Evolutionary conservation across 2,113 vertebrate genomes (phyloP).

Genomic region (human): GRCh38 chrX:48976501-48977000

Average conservation of each 20-base stretch:
- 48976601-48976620: neutral
- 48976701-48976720: neutral
- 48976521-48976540: neutral
- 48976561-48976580: neutral
- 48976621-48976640: slow-evolving; percentile 22
- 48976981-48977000: no score
- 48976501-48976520: neutral
- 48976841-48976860: slow-evolving; percentile 4
- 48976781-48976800: slow-evolving; percentile 4
- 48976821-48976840: slow-evolving; percentile 14
- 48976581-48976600: neutral
- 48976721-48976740: neutral
- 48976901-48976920: neutral
- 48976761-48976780: neutral
- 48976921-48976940: no score
- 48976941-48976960: no score
- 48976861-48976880: slow-evolving; percentile 45
- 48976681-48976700: slow-evolving; percentile 4
- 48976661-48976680: neutral
- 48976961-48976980: no score
- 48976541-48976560: neutral
- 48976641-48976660: slow-evolving; percentile 8
- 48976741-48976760: neutral
- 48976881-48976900: slow-evolving; percentile 27
- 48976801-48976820: neutral